phyloP scores from a whole-genome alignment of 2,113 vertebrate genomes.

The Ophiodon elongatus region DNA sequence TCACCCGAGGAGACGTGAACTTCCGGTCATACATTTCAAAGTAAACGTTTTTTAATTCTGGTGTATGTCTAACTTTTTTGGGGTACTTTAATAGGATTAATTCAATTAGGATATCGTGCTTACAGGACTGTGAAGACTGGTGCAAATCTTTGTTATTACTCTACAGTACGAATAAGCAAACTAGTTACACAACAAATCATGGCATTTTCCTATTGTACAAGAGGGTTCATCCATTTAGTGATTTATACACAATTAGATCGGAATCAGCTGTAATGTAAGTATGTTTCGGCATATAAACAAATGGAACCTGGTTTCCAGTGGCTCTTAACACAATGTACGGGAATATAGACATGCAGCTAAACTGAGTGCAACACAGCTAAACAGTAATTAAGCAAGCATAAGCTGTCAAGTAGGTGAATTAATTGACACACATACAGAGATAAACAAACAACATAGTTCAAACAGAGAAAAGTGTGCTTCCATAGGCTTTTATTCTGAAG shows the following conservation, averaged over 20 bases:
- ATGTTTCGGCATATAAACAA: neutral
- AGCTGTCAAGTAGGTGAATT: neutral
- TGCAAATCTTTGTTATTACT: too few relatives aligned
- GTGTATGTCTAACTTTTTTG: neutral
- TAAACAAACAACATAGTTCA: neutral
- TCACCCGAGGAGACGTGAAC: accelerated
- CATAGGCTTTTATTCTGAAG: conserved; percentile 51
- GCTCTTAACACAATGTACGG: neutral
- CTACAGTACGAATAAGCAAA: too few relatives aligned
- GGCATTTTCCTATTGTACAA: neutral
- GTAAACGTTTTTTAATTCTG: conserved; percentile 18
- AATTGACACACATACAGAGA: neutral
- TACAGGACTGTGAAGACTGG: neutral
- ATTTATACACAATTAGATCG: neutral
- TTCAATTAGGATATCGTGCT: neutral
- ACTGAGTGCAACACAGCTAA: neutral
- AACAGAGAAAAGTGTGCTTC: neutral
- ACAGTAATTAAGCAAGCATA: neutral
- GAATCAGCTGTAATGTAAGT: neutral
- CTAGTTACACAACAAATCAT: too few relatives aligned
- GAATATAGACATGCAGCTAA: neutral
- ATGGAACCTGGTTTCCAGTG: neutral
- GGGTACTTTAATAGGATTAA: neutral
- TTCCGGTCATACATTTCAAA: conserved; percentile 55
- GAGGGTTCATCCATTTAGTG: neutral